Evolutionary conservation across 2,113 vertebrate species (phyloP).

Genomic region (Alligator sinensis): DNA sequence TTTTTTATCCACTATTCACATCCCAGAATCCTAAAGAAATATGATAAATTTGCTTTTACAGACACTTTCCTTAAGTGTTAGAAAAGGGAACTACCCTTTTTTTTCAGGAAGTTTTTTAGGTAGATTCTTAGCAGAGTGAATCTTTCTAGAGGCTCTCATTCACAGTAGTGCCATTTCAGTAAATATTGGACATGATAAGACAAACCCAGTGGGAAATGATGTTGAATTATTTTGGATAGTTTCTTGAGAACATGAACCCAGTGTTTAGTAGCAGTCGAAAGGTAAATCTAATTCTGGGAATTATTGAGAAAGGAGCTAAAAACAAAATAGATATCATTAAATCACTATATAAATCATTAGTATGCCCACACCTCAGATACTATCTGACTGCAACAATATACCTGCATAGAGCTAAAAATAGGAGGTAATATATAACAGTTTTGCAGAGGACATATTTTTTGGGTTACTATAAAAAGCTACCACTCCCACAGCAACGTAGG

Average conservation of each 20-base stretch:
- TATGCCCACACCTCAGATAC: too few species aligned
- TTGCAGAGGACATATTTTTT: too few species aligned
- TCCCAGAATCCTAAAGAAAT: neutral
- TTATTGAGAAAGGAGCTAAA: too few species aligned
- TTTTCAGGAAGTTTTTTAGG: neutral
- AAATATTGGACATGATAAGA: too few species aligned
- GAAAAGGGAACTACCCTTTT: neutral
- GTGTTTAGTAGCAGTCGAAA: too few species aligned
- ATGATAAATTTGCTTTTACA: neutral
- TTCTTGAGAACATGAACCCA: too few species aligned
- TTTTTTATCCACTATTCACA: neutral
- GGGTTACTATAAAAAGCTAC: neutral
- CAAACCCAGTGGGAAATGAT: neutral
- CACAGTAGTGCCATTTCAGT: neutral
- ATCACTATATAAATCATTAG: too few species aligned
- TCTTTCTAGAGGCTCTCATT: neutral
- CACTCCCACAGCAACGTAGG: neutral
- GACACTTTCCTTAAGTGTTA: neutral
- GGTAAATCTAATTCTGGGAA: too few species aligned
- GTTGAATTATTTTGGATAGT: neutral
- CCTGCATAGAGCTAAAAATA: too few species aligned
- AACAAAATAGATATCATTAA: too few species aligned
- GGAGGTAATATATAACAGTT: too few species aligned
- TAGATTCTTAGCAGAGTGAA: neutral
- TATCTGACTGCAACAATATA: too few species aligned